phyloP scores from a whole-genome alignment of 2,113 vertebrate genomes.

The Willisornis vidua region DNA sequence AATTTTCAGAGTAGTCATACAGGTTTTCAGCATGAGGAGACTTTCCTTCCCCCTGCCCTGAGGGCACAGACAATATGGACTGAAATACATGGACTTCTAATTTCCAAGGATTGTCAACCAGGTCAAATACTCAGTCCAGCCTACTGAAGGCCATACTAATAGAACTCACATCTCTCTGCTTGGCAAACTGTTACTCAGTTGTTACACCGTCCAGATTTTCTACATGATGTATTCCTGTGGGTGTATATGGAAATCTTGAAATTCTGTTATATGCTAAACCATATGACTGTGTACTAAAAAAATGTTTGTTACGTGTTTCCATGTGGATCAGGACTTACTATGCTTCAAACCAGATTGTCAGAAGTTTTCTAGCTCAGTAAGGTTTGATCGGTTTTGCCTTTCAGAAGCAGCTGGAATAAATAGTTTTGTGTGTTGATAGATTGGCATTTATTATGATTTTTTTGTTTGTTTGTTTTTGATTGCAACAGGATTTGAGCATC shows the following conservation, averaged over 20 bases:
- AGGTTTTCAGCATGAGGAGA: neutral
- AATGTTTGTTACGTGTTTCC: neutral
- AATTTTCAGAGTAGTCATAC: neutral
- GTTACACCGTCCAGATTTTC: neutral
- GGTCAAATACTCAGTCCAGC: neutral
- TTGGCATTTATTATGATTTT: neutral
- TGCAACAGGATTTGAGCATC: neutral
- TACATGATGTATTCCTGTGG: neutral
- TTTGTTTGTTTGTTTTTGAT: neutral
- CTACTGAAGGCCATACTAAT: neutral
- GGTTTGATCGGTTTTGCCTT: neutral
- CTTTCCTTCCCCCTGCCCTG: rapidly evolving
- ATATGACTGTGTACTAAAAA: rapidly evolving
- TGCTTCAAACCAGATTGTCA: neutral
- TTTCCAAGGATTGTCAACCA: neutral
- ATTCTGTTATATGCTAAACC: neutral
- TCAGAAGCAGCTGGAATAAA: neutral
- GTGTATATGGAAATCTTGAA: neutral
- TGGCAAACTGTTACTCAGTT: neutral
- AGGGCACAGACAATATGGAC: neutral
- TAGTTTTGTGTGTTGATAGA: neutral
- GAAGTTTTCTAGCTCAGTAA: neutral
- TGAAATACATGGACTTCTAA: neutral
- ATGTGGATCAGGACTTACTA: neutral
- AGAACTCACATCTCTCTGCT: neutral